phyloP scores from a whole-genome alignment of 2,888 invertebrate species.

The Priocnemis perturbator region DNA sequence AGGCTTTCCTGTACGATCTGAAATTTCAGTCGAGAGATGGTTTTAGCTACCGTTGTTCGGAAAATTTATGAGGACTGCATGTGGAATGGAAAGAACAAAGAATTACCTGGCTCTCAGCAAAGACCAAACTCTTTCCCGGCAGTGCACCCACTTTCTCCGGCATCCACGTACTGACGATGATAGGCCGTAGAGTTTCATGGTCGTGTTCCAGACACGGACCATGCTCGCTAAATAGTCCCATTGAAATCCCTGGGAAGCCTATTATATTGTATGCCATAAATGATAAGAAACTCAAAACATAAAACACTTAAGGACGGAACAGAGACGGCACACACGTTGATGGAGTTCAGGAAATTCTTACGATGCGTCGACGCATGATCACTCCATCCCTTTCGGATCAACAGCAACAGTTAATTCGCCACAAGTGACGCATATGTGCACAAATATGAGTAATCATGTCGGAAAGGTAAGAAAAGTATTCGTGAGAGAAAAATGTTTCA shows the following conservation, averaged over 20 bases:
- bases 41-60: too few relatives aligned
- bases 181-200: constrained; percentile 88
- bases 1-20: constrained; percentile 98
- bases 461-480: too few relatives aligned
- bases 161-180: constrained; percentile 93
- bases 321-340: constrained; percentile 61
- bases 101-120: constrained; percentile 92
- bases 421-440: too few relatives aligned
- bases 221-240: constrained; percentile 76
- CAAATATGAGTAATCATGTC: too few relatives aligned
- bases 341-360: not conserved
- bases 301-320: constrained; percentile 66
- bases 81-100: too few relatives aligned
- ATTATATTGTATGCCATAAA: constrained; percentile 65
- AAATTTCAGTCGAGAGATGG: constrained; percentile 3
- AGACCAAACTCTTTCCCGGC: constrained; percentile 88
- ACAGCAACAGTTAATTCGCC: too few relatives aligned
- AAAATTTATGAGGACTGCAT: too few relatives aligned
- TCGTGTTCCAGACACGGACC: constrained; percentile 90
- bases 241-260: constrained; percentile 78
- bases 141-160: constrained; percentile 92
- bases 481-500: too few relatives aligned
- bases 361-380: not conserved
- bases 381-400: too few relatives aligned
- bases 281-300: constrained; percentile 57